Evolutionary conservation across 2,113 vertebrate species (phyloP), one percentile per base, ranked within the genome.

Genomic region (Paralichthys olivaceus): DNA sequence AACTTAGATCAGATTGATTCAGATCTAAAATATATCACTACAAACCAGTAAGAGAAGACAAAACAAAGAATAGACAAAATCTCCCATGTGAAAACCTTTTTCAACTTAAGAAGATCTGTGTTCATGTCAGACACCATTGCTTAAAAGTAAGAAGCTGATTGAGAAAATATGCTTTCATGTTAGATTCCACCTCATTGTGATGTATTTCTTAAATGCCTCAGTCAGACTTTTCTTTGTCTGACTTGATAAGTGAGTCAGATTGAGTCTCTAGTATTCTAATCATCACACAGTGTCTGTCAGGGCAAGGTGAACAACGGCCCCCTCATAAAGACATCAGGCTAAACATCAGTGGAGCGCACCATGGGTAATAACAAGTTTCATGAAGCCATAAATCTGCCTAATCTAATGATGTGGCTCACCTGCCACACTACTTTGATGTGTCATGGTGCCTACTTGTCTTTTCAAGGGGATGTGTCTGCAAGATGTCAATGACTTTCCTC

Each of bases 381-480:
- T 91, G 88, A 88, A 90, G 81, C 89, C 80, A 87, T 94, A 94
- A 94, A 93, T 94, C 92, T 90, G 87, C 87, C 90, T 89, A 86
- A 93, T 91, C 89, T 90, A 93, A 92, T 93, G 92, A 92, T 93
- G 90, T 88, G 88, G 87, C 90, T 93, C 91, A 91, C 92, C 90
- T 93, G 91, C 91, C 82, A 67, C 85, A 65, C 78, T 77, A 78
- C 84, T 90, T 83, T 91, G 88, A 92, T 86, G 88, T 89, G 87
- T 88, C 87, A 89, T 82, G 82, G 84, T 89, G 87, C 47, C 89
- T 83, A 91, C 90, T 93, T 89, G 90, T 91, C 91, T 89, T 90
- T 91, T 93, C 93, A 92, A 93, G 92, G 93, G 84, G 83, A 93
- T 26, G 75, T 85, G 82, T 77, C 78, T 84, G 70, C 75, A 74